These are phyloP conservation scores for Corella eumyota DNA, from an alignment of 23 tunicate genomes.

Conservation along the genomic window DNA sequence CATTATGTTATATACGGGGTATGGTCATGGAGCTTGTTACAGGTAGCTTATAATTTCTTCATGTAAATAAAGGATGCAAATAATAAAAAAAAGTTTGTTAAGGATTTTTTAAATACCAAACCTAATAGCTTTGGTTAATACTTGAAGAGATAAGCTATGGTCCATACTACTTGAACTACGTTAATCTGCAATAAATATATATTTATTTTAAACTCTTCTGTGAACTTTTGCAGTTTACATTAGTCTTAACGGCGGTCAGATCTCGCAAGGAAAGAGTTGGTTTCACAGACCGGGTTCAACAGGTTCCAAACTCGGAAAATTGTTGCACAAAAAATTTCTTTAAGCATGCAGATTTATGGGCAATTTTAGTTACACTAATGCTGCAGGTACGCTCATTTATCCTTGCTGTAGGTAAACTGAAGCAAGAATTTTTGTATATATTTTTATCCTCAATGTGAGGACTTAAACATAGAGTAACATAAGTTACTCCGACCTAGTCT, in stretches of 20 bases:
- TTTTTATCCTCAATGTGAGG: background rate
- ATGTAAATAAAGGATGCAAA: too few species aligned
- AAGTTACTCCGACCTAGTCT: too few species aligned
- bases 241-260: constrained; percentile 83
- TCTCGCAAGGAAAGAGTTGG: constrained; percentile 72
- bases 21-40: constrained; percentile 88
- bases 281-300: constrained; percentile 15
- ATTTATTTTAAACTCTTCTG: too few species aligned
- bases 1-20: constrained; percentile 79
- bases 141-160: too few species aligned
- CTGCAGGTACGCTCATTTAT: constrained; percentile 65
- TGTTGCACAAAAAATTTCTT: constrained; percentile 74
- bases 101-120: too few species aligned
- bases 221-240: constrained; percentile 40
- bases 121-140: too few species aligned
- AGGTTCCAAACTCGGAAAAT: constrained; percentile 7
- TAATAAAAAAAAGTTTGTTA: too few species aligned
- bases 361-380: constrained; percentile 73
- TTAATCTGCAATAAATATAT: too few species aligned
- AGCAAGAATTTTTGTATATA: background rate
- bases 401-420: background rate
- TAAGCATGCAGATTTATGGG: constrained; percentile 91
- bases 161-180: too few species aligned
- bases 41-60: too few species aligned
- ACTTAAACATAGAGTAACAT: too few species aligned